Evolutionary conservation across 2,113 vertebrate species (phyloP), one percentile per base, ranked within the genome.

Genomic region (Holacanthus passer): DNA sequence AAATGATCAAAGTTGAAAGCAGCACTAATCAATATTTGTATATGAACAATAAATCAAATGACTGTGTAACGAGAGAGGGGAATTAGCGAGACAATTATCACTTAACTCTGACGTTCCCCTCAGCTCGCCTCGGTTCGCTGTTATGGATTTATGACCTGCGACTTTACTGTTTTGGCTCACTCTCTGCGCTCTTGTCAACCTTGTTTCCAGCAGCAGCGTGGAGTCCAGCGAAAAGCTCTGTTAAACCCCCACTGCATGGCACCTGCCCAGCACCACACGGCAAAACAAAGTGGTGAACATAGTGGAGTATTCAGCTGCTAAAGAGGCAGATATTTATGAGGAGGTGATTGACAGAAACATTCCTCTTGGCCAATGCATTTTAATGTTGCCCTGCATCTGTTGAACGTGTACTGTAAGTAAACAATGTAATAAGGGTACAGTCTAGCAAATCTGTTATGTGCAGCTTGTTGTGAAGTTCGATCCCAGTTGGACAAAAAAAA

Each of bases 1-100:
- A 16, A 67, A 71, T 74, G 11, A 64, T 74, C 9, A 72, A 27
- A 22, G 41, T 58, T 58, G 32, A 67, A 76, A 66, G 73, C 52
- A 56, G 39, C 2, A 0, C 52, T 39, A 39, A 59, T 68, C n/a
- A 48, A 68, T 59, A 48, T 20, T n/a, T 43, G 6, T 43, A 32
- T 29, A 41, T 22, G 10, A 63, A 62, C 35, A 55, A 19, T 32
- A 53, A 45, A 62, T 43, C 22, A 39, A 55, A n/a, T 66, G 19
- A 43, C 32, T 29, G 45, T 64, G 47, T 41, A 56, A 65, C 35
- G 37, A 27, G 20, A 41, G 45, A 7, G 31, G 7, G 17, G 43
- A 52, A 24, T 53, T 11, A 53, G n/a, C 12, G 50, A 14, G 5
- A n/a, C 5, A 48, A 29, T 52, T 14, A 53, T 43, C 29, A 39